Base-by-base conservation (phyloP, 1,140 invertebrate genomes). In the Drosophila bipectinata region DNA sequence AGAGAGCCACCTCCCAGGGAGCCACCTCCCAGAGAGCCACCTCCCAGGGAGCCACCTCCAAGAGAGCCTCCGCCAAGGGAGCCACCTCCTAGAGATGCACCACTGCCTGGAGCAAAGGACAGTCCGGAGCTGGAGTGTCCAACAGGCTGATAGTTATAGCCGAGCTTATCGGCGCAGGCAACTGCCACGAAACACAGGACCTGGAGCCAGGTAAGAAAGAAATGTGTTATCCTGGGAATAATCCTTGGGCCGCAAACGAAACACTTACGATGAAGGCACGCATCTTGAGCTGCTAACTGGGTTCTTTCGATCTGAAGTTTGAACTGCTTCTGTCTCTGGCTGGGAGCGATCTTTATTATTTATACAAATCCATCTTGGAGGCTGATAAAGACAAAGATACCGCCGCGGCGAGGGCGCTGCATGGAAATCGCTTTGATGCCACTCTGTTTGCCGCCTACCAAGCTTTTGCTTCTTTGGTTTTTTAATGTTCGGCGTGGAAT, bases 351-450 rank as follows among this genome's bases (percentile, higher is more conserved):
- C 78, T 76, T 87, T 87, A 79, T 87, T 87, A 87, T 87, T 87
- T 87, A 87, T 87, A 87, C 82, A 87, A 87, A 87, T 88, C 82
- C 71, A 82, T 85, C 78, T 85, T 75, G 78, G 83, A 79, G 78
- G 82, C 82, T 87, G 83, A 81, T 81, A 81, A 87, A 87, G 76
- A 57, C 81, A 81, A 85, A 87, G 72, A 84, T 69, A 57, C 60
- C 68, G 82, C 68, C 68, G 76, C 75, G 51, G 64, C 51, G 66
- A 44, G 26, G 62, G 52, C 39, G 68, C 63, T 87, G 83, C 82
- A 88, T 60, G 77, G 79, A 87, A 63, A 69, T 66, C 62, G 76
- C 82, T 88, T 88, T 87, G 82, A 87, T 76, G 82, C 75, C 83
- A 88, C 75, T 82, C 78, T 77, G 62, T 88, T 88, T 87, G 83